A percentile compares a stretch with the other conserved stretches of the same genome.
phyloP scores from a whole-genome alignment of 2,113 vertebrate genomes.

The Noctilio leporinus region DNA sequence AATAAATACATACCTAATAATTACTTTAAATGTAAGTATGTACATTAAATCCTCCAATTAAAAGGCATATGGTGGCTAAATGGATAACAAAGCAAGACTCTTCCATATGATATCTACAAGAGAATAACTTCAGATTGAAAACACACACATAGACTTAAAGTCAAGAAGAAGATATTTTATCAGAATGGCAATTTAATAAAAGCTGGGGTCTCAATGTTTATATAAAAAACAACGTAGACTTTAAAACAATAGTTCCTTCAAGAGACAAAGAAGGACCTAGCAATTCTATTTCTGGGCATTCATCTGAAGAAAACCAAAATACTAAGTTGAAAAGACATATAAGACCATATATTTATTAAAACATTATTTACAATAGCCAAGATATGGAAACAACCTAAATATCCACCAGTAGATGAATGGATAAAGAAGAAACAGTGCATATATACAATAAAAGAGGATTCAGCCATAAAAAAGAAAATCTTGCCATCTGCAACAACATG shows the following conservation, averaged over 20 bases:
- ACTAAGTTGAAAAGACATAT: neutral
- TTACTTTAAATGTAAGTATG: neutral
- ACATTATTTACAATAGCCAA: too few species aligned
- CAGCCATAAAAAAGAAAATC: too few species aligned
- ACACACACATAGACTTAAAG: neutral
- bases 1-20: neutral
- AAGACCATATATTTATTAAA: neutral
- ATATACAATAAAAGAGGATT: too few species aligned
- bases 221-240: neutral
- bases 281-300: neutral
- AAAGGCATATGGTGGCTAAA: neutral
- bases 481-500: too few species aligned
- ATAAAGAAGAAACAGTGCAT: too few species aligned
- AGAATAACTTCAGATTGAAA: neutral
- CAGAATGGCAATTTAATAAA: neutral
- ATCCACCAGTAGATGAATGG: neutral
- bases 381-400: neutral
- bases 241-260: neutral
- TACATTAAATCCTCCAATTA: neutral
- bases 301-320: neutral
- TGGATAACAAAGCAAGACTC: neutral
- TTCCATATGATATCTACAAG: neutral
- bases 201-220: neutral
- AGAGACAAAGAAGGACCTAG: neutral
- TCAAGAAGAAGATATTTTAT: neutral